Evolutionary conservation across 2,797 vertebrate genomes (phyloP), one percentile per base, ranked within the genome.

Genomic region (Poecilia wingei): DNA sequence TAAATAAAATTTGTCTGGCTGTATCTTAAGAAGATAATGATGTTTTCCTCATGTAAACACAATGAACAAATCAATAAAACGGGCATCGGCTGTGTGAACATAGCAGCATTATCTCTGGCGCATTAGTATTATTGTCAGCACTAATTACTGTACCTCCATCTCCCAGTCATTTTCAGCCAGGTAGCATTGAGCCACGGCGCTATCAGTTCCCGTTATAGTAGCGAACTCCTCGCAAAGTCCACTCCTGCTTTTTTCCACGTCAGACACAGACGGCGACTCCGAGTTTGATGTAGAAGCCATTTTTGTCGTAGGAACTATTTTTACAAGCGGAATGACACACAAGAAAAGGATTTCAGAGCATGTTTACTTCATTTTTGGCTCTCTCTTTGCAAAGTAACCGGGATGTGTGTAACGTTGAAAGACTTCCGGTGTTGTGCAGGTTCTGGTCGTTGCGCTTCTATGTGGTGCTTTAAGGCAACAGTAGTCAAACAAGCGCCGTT

Each of bases 121-220:
- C 36, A 22, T 68, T 68, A 64, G 16, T 36, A 9, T 36, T 36
- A 36, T 3, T 20, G 31, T 64, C 7, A 28, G 12, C 55, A 57
- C n/a, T 86, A 96, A 20, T 68, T 25, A 22, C 61, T 39, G 6
- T 66, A 94, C 98, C 94, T 99, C 94, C 94, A 98, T 87, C 36
- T 97, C 90, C 98, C 98, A 99, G n/a, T 91, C 95, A 79, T 96
- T 97, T 75, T 95, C 94, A 22, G 95, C 93, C 84, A 99, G 85
- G 89, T 95, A 97, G 84, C 95, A 89, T 84, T 94, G 96, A 41
- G 97, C 97, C 73, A 96, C 94, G 0, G 86, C 94, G 46, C 28
- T 41, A 25, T 96, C 96, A 4, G 94, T 94, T 39, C 92, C 89
- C 12, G 97, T 93, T 61, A 99, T 55, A 0, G 85, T 31, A 2